A percentile compares a stretch with the other conserved stretches of the same genome.
phyloP scores from a whole-genome alignment of 2,113 vertebrate genomes.

The Oreotrochilus melanogaster region DNA sequence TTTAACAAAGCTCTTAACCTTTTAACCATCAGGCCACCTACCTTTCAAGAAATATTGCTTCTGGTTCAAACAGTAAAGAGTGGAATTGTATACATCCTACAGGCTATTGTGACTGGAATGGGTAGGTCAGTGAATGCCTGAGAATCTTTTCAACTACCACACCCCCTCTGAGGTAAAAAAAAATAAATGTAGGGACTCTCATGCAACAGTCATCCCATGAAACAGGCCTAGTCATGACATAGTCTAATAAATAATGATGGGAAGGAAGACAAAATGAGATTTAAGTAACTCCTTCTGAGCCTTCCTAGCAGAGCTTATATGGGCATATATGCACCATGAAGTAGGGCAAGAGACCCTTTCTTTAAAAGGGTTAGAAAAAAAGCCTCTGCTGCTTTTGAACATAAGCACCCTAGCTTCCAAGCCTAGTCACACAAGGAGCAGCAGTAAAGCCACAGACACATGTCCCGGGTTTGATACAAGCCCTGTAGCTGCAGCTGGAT shows the following conservation, averaged over 20 bases:
- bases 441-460: background rate
- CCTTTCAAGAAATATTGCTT: slow-evolving; percentile 52
- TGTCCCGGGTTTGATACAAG: background rate
- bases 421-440: fast-evolving
- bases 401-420: background rate
- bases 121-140: background rate
- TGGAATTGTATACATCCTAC: background rate
- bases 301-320: background rate
- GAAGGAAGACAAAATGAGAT: background rate
- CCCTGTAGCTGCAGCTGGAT: background rate
- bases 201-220: background rate
- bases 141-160: background rate
- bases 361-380: background rate
- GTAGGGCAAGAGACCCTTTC: fast-evolving
- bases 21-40: slow-evolving; percentile 27
- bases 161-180: background rate
- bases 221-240: background rate
- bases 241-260: background rate
- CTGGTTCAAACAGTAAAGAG: background rate
- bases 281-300: background rate
- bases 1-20: slow-evolving; percentile 74
- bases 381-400: background rate
- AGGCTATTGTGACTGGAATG: background rate
- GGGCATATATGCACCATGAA: background rate
- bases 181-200: background rate